Base-by-base conservation (phyloP, 2,113 vertebrate species). In the Apaloderma vittatum region DNA sequence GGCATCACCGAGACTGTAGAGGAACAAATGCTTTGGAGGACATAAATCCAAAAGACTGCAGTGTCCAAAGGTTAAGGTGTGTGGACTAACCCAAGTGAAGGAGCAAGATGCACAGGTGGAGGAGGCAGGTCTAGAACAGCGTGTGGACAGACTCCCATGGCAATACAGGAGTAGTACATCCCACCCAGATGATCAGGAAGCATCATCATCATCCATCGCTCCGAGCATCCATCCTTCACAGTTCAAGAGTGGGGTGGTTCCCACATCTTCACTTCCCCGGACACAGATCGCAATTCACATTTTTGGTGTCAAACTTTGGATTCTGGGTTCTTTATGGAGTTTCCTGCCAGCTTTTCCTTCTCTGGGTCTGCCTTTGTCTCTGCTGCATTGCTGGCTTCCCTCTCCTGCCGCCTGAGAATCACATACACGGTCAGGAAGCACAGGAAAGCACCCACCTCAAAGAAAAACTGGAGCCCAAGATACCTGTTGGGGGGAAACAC, bases 401-500 rank as follows among this genome's bases (percentile, higher is more conserved):
- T 96, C 67, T 96, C 93, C 62, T 98, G 98, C 59, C 93, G 93
- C 20, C 95, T 61, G 43, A 99, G 95, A 20, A 99, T 91, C 45
- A 96, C 7, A 2, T 97, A 97, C 62, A 98, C 96, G 1, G 97
- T 91, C 73, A 94, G 51, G 1, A 98, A 99, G 85, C 98, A 98
- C 48, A 98, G 71, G 57, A 99, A 96, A 3, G 97, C 94, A 0
- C 98, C 97, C 4, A 92, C 92, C 85, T 98, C 95, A 36, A 98
- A 99, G 96, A 99, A 97, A 17, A 98, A 72, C 95, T 99, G 99
- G 23, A 99, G 97, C 12, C 99, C 99, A 3, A 99, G 92, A 22
- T 97, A 99, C 95, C 99, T 99, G 96, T 13, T n/a, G 74, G 19
- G 72, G 4, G 40, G 36, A 34, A 58, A 49, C 5, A n/a, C 45